phyloP scores from a whole-genome alignment of 2,113 vertebrate species.

The Piaya cayana region DNA sequence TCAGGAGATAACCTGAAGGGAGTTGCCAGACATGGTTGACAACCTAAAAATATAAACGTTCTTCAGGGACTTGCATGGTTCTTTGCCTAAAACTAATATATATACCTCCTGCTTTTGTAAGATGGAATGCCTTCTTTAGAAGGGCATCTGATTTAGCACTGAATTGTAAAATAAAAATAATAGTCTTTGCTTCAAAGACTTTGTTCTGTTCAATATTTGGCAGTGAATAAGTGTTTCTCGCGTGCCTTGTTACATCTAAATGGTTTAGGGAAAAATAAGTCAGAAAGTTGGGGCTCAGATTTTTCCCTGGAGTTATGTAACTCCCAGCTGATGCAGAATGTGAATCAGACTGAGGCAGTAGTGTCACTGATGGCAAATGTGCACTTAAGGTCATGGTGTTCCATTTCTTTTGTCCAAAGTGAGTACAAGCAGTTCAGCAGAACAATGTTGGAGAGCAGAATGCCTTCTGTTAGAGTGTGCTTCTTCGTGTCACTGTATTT shows the following conservation, averaged over 20 bases:
- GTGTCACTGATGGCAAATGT: conserved; percentile 22
- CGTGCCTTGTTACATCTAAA: not conserved
- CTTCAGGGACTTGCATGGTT: too few relatives aligned
- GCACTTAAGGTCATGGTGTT: conserved; percentile 34
- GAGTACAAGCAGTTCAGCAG: not conserved
- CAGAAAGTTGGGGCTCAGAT: not conserved
- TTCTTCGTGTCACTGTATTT: not conserved
- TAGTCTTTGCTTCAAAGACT: too few relatives aligned
- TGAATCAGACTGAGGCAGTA: conserved; percentile 44
- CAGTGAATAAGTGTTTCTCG: too few relatives aligned
- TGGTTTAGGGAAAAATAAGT: not conserved
- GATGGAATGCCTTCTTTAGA: too few relatives aligned
- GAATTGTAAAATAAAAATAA: too few relatives aligned
- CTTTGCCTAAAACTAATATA: too few relatives aligned
- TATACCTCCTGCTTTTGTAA: too few relatives aligned
- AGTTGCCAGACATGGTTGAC: too few relatives aligned
- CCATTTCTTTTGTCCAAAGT: not conserved
- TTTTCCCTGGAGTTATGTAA: not conserved
- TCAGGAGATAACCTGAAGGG: too few relatives aligned
- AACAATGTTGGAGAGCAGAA: not conserved
- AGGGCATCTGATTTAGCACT: too few relatives aligned
- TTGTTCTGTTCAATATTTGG: too few relatives aligned
- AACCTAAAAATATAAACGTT: too few relatives aligned
- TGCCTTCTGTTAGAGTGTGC: not conserved
- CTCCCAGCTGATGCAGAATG: conserved; percentile 3